Conservation (phyloP, 2,797 vertebrate genomes). For the Intellagama lesueurii region DNA sequence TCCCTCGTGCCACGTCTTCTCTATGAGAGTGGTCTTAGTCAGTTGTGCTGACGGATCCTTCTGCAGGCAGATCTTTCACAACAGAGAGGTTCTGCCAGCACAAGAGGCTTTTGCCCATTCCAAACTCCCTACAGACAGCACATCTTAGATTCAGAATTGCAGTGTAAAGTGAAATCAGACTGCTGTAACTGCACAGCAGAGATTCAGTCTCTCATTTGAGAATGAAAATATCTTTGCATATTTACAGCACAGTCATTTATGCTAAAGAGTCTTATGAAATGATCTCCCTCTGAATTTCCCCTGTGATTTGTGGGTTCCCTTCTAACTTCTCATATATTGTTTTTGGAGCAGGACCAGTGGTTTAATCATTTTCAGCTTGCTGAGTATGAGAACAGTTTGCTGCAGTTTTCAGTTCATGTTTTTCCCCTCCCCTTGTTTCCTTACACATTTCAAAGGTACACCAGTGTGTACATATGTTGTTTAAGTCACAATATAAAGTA, state of each 20-base stretch:
- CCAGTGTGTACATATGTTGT: not conserved
- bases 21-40: too few relatives aligned
- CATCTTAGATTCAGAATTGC: too few relatives aligned
- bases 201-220: not conserved
- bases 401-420: not conserved
- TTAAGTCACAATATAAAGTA: not conserved
- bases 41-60: too few relatives aligned
- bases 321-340: not conserved
- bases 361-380: not conserved
- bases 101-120: too few relatives aligned
- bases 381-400: not conserved
- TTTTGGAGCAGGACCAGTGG: not conserved
- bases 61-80: too few relatives aligned
- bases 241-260: not conserved
- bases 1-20: too few relatives aligned
- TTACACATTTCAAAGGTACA: not conserved
- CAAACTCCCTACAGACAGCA: too few relatives aligned
- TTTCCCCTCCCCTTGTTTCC: not conserved
- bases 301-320: not conserved
- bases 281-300: not conserved
- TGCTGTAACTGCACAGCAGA: not conserved
- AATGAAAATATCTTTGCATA: not conserved
- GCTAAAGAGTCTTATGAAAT: not conserved
- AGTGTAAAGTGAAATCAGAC: not conserved
- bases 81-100: too few relatives aligned